Evolutionary conservation across 1,140 invertebrate genomes (phyloP), one percentile per base, ranked within the genome.

Genomic region (Tribolium castaneum): DNA sequence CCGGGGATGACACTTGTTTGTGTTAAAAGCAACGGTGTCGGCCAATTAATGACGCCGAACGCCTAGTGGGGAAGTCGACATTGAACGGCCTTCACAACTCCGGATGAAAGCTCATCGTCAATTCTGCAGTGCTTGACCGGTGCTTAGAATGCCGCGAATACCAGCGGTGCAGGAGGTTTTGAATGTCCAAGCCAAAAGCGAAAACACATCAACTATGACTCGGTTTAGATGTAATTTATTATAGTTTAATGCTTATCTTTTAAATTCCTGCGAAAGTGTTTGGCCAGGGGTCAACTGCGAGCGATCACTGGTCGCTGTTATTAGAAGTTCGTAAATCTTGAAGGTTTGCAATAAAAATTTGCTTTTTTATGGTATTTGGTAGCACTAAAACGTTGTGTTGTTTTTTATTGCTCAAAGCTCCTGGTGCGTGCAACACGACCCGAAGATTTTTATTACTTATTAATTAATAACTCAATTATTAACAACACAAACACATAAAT

Each of bases 21-120:
- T 66, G 9, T 35, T 66, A 39, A n/a, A 50, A 22, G 35, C 22
- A 50, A 35, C 25, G 54, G 54, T 76, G 74, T 50, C 73, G 49
- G 49, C 35, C 75, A 76, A 70, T 76, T 76, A 76, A 76, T 76
- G 75, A 35, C 59, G 50, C 70, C 39, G 66, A 66, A 19, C 66
- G 12, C 54, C 59, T 1, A 66, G 59, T 66, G 59, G 45, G 75
- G 62, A 76, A 76, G 56, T 76, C 75, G 75, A 66, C 75, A 76
- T 76, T 76, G 75, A 76, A 76, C 75, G 75, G 75, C 75, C 75
- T 76, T 76, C 75, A 70, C 75, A 70, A 62, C 66, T 76, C 66
- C 66, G 75, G 66, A 76, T 76, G 75, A 66, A 66, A 51, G 75
- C 66, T 62, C 50, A 62, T 70, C 34, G 75, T 52, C 16, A 70